Conservation (phyloP, 2,888 invertebrate genomes). For the Steromphala cineraria region DNA sequence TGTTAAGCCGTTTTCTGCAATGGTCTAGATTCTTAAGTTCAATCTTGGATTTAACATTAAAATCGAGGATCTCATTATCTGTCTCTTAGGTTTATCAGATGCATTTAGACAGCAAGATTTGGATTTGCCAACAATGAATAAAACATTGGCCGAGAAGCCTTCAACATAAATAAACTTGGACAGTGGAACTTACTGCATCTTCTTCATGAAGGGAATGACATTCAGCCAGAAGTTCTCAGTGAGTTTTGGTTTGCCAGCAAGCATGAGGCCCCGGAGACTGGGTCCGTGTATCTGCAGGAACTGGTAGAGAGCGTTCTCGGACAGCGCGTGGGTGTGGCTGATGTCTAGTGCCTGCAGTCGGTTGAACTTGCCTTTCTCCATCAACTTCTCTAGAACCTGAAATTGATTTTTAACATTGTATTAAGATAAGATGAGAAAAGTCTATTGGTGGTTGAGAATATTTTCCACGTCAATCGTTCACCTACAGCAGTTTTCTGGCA, state of each 20-base stretch:
- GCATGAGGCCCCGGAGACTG: constrained; percentile 89
- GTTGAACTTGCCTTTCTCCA: constrained; percentile 86
- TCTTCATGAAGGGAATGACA: constrained; percentile 91
- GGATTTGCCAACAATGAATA: too few species aligned
- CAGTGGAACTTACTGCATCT: constrained; percentile 84
- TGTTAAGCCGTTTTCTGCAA: too few species aligned
- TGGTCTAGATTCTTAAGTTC: too few species aligned
- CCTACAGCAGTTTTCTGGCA: too few species aligned
- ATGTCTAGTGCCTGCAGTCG: constrained; percentile 91
- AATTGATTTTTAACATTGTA: background rate
- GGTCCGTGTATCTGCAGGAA: constrained; percentile 92
- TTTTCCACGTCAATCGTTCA: too few species aligned
- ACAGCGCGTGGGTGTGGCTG: constrained; percentile 95
- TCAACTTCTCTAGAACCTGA: constrained; percentile 90
- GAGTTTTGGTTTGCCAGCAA: constrained; percentile 97
- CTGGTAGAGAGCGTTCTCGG: constrained; percentile 93
- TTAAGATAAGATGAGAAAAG: too few species aligned
- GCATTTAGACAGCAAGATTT: too few species aligned
- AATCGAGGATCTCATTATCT: background rate
- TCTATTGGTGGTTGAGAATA: too few species aligned
- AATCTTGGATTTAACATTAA: too few species aligned
- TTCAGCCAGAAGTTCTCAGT: constrained; percentile 99
- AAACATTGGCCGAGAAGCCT: too few species aligned
- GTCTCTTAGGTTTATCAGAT: too few species aligned
- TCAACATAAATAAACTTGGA: too few species aligned